Evolutionary conservation across 2,797 vertebrate genomes (phyloP), one percentile per base, ranked within the genome.

Genomic region (Lates japonicus): DNA sequence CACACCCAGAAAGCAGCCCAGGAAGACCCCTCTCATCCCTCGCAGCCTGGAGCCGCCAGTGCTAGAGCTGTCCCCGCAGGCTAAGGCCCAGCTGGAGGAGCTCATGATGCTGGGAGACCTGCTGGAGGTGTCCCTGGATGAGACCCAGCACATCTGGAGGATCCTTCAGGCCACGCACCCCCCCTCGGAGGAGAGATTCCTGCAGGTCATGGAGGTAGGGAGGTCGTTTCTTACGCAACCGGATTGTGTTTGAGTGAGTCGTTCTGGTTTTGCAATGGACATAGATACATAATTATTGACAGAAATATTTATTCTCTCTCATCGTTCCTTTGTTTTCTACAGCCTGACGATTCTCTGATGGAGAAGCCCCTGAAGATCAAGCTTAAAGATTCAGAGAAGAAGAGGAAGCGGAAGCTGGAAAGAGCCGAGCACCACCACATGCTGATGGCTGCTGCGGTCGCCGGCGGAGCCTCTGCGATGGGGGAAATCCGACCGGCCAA

Each of bases 81-180:
- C 98, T 0, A 99, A 99, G 87, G 96, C 96, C 75, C 98, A 98
- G 88, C 93, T 99, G 78, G 97, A 99, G 92, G 97, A 98, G 82
- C 96, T 99, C 55, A 99, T 99, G 98, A 99, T 99, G 98, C 94
- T 98, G 72, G 98, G 98, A 59, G 98, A 99, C 91, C 95, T 99
- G 8, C 92, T 99, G 87, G 98, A 99, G 91, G 98, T 99, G 2
- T 98, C 98, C 35, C 93, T 99, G 86, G 98, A 99, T 83, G 98
- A 99, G 91, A 99, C 98, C 20, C 98, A 99, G 84, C 98, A 99
- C 92, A 99, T 99, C 94, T 99, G 98, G 98, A 90, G 98, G 90
- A 99, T 99, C 90, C 95, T 99, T 64, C 98, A 99, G 92, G 98
- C 98, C 78, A 99, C 98, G 0, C 97, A 99, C 72, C 98, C 97